These are phyloP conservation scores for Dasyornis broadbenti DNA, from an alignment of 2,113 vertebrate genomes.

Conservation along the genomic window DNA sequence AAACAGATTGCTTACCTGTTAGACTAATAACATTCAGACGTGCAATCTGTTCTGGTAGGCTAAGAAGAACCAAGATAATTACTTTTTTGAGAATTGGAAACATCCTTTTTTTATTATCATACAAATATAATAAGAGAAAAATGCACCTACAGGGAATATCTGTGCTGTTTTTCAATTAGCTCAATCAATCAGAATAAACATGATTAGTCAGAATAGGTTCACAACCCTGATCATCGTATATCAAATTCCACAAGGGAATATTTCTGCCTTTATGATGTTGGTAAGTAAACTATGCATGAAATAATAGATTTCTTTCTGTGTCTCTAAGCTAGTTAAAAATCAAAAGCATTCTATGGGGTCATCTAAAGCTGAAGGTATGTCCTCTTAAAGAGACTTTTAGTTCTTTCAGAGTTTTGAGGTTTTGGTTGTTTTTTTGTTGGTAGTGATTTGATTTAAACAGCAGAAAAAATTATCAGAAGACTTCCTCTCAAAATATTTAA, in stretches of 20 bases:
- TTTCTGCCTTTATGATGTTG: background rate
- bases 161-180: slow-evolving; percentile 57
- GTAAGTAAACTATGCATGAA: slow-evolving; percentile 36
- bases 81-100: slow-evolving; percentile 42
- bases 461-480: background rate
- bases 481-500: background rate
- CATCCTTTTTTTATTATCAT: slow-evolving; percentile 42
- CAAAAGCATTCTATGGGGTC: background rate
- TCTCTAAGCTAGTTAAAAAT: background rate
- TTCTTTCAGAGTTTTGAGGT: background rate
- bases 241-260: background rate
- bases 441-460: background rate
- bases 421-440: background rate
- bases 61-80: slow-evolving; percentile 16
- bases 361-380: background rate
- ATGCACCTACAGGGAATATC: slow-evolving; percentile 31
- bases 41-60: slow-evolving; percentile 23
- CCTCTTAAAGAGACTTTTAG: background rate
- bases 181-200: slow-evolving; percentile 59
- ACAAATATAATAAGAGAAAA: slow-evolving; percentile 54
- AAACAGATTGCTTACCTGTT: slow-evolving; percentile 36
- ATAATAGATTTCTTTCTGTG: background rate
- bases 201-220: slow-evolving; percentile 49
- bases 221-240: background rate
- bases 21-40: background rate